phyloP scores from a whole-genome alignment of 2,797 vertebrate genomes.

The Pelodytes ibericus region DNA sequence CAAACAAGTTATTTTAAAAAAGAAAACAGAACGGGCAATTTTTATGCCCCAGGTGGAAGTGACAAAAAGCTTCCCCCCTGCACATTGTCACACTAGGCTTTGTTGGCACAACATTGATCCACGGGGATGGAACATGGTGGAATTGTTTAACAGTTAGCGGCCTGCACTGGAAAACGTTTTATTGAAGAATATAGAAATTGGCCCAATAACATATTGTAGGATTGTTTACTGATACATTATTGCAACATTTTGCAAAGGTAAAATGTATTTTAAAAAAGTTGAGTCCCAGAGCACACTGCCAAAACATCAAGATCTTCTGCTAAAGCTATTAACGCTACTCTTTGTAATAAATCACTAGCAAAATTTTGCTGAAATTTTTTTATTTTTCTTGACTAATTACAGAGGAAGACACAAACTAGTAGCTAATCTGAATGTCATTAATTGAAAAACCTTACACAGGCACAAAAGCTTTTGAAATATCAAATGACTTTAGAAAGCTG shows the following conservation, averaged over 20 bases:
- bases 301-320: constrained; percentile 33
- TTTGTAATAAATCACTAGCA: constrained; percentile 40
- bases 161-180: no score
- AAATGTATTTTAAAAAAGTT: constrained; percentile 12
- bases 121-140: no score
- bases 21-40: no score
- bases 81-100: no score
- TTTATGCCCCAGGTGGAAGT: no score
- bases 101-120: no score
- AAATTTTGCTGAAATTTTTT: constrained; percentile 22
- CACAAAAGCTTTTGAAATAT: constrained; percentile 45
- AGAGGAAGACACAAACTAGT: constrained; percentile 24
- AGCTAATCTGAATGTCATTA: constrained; percentile 41
- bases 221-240: constrained; percentile 34
- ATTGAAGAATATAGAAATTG: no score
- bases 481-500: constrained; percentile 30
- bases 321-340: constrained; percentile 37
- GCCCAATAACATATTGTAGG: no score
- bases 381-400: constrained; percentile 21
- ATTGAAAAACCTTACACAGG: constrained; percentile 12
- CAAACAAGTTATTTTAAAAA: no score
- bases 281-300: constrained; percentile 12
- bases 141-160: no score
- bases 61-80: no score
- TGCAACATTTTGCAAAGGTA: constrained; percentile 26